phyloP scores from a whole-genome alignment of 2,888 invertebrate species.

The Hesperia comma region DNA sequence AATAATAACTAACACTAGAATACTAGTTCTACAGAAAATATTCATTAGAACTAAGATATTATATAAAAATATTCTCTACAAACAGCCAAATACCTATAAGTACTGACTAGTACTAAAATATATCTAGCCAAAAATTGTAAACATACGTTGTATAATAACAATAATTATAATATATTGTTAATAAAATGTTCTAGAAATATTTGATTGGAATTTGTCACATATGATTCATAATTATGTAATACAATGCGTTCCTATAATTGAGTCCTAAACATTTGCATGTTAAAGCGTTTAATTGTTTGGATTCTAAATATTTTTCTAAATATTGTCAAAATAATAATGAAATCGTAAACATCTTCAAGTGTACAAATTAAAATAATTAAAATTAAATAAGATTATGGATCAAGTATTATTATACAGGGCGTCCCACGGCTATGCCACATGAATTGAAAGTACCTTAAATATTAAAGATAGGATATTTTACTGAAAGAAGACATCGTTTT shows the following conservation, averaged over 20 bases:
- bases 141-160: not conserved
- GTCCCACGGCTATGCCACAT: too few relatives aligned
- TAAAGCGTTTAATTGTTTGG: constrained; percentile 19
- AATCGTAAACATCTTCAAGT: too few relatives aligned
- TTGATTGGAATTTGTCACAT: not conserved
- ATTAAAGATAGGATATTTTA: too few relatives aligned
- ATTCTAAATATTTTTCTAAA: constrained; percentile 12
- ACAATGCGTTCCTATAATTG: not conserved
- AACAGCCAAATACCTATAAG: not conserved
- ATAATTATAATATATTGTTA: not conserved
- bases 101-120: not conserved
- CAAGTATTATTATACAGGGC: too few relatives aligned
- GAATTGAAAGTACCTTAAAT: too few relatives aligned
- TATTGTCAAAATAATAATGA: not conserved
- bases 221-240: not conserved
- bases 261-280: not conserved
- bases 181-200: constrained; percentile 5
- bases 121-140: not conserved
- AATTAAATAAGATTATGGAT: too few relatives aligned
- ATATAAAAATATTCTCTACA: not conserved
- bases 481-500: too few relatives aligned
- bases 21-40: not conserved
- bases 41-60: not conserved
- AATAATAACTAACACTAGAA: not conserved
- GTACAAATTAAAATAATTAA: too few relatives aligned